Evolutionary conservation across 2,113 vertebrate genomes (phyloP).

Genomic region (Cyprinodon variegatus): DNA sequence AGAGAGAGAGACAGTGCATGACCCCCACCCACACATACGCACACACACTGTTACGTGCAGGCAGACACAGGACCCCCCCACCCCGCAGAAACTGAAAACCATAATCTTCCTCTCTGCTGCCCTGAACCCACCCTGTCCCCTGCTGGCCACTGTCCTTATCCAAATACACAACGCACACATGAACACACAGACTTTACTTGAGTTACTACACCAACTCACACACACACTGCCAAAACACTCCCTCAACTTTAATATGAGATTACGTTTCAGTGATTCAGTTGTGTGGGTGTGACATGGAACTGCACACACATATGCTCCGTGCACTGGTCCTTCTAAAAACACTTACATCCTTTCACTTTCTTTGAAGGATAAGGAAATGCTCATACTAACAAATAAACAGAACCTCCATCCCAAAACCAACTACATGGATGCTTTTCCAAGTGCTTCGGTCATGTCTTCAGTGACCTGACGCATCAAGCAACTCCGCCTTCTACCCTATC

Average conservation of each 20-base stretch:
- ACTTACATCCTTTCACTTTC: conserved; percentile 79
- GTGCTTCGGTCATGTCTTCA: conserved; percentile 50
- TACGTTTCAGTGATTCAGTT: conserved; percentile 58
- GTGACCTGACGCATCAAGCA: conserved; percentile 47
- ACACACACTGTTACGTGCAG: conserved; percentile 70
- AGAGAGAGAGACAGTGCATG: conserved; percentile 29
- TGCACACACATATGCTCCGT: conserved; percentile 21
- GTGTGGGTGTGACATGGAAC: conserved; percentile 16
- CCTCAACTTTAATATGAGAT: conserved; percentile 68
- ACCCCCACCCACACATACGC: conserved; percentile 53
- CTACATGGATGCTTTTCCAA: conserved; percentile 69
- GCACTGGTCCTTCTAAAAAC: conserved; percentile 62
- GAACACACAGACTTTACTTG: conserved; percentile 30
- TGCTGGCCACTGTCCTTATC: conserved; percentile 76
- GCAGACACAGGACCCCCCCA: conserved; percentile 69
- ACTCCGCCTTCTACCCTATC: conserved; percentile 53
- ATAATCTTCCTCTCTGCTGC: conserved; percentile 68
- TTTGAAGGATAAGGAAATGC: conserved; percentile 77
- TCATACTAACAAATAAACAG: conserved; percentile 74
- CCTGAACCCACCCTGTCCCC: conserved; percentile 79
- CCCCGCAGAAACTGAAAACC: conserved; percentile 73
- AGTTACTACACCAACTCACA: conserved; percentile 42
- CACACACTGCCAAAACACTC: conserved; percentile 58
- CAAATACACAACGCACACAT: conserved; percentile 62
- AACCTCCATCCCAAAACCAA: conserved; percentile 50